Conservation (phyloP, 2,797 vertebrate genomes). For the Synanceia verrucosa region DNA sequence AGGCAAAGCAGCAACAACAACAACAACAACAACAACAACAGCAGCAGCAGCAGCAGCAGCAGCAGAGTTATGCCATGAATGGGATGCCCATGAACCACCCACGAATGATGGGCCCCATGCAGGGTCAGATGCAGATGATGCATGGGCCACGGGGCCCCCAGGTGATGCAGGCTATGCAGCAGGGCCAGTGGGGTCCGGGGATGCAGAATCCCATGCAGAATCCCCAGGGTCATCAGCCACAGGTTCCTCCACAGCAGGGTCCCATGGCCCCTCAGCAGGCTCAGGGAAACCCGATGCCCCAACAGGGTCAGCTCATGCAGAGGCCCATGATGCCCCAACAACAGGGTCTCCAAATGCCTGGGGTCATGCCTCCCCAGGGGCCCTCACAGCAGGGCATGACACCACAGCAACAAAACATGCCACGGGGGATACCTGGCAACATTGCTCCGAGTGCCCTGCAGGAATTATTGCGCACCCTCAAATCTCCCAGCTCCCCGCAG, state of each 20-base stretch:
- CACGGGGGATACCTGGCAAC: conserved; percentile 85
- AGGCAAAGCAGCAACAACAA: conserved; percentile 82
- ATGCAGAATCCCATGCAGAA: conserved; percentile 87
- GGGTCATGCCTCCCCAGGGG: conserved; percentile 79
- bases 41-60: conserved; percentile 86
- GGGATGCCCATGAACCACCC: conserved; percentile 89
- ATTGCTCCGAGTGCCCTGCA: conserved; percentile 94
- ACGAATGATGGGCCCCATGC: conserved; percentile 88
- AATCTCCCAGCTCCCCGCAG: conserved; percentile 96
- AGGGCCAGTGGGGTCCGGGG: conserved; percentile 90
- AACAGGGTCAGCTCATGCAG: conserved; percentile 77
- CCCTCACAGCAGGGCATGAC: conserved; percentile 83
- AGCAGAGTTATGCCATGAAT: conserved; percentile 88
- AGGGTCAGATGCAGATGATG: conserved; percentile 89
- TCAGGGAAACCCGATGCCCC: conserved; percentile 71
- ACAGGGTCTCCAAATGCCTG: conserved; percentile 75
- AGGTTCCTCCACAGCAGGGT: conserved; percentile 70
- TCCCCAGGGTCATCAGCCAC: conserved; percentile 73
- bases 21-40: conserved; percentile 63
- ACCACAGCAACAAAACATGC: conserved; percentile 84
- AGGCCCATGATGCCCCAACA: conserved; percentile 82
- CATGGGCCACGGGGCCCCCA: conserved; percentile 87
- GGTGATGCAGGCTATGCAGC: conserved; percentile 87
- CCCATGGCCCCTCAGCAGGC: conserved; percentile 72
- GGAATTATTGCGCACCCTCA: conserved; percentile 93